phyloP scores from a whole-genome alignment of 1,140 invertebrate genomes.

The Carposina sasakii region DNA sequence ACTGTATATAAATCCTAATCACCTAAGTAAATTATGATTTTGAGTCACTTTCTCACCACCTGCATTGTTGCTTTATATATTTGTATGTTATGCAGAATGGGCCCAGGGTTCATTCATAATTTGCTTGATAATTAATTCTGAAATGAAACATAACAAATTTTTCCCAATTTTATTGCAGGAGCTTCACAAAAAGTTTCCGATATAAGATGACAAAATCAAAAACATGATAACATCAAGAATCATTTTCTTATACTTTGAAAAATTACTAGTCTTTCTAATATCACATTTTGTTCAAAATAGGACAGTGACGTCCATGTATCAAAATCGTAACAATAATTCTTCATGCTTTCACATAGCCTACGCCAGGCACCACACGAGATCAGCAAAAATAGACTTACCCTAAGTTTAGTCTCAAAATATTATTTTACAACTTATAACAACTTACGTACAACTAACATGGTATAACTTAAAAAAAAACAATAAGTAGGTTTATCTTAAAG shows the following conservation, averaged over 20 bases:
- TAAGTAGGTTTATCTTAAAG: constrained; percentile 52
- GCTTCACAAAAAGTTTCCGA: constrained; percentile 66
- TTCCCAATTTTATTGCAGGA: constrained; percentile 61
- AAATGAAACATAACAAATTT: constrained; percentile 1
- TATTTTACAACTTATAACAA: constrained; percentile 57
- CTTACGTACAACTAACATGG: constrained; percentile 61
- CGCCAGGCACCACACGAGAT: constrained; percentile 63
- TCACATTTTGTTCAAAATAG: constrained; percentile 67
- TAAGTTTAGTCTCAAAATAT: constrained; percentile 51
- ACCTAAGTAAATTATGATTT: too few species aligned
- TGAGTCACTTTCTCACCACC: too few species aligned
- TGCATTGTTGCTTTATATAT: too few species aligned
- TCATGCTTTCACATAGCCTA: constrained; percentile 67
- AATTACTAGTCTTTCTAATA: constrained; percentile 69
- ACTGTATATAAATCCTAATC: too few species aligned
- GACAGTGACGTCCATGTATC: constrained; percentile 67
- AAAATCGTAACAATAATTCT: constrained; percentile 70
- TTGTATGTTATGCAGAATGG: too few species aligned
- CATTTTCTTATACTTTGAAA: constrained; percentile 56
- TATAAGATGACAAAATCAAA: constrained; percentile 67
- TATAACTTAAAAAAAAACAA: constrained; percentile 62
- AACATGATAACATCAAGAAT: constrained; percentile 72
- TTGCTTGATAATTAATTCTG: too few species aligned
- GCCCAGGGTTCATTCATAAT: too few species aligned
- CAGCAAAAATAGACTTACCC: constrained; percentile 55